Evolutionary conservation across 2,113 vertebrate species (phyloP).

Genomic region (Apteryx owenii): DNA sequence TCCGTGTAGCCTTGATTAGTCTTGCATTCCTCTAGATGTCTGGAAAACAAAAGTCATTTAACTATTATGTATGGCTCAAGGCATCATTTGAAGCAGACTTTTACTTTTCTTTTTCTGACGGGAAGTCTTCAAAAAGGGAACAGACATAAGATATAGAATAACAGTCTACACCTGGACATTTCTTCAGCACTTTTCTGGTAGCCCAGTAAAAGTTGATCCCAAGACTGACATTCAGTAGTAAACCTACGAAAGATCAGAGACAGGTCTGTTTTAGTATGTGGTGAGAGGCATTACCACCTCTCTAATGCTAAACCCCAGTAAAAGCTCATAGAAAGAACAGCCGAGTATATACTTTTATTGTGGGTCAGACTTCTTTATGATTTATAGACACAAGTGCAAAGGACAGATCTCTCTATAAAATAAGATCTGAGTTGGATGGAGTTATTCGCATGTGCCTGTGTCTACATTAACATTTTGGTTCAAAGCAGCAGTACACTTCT

Average conservation of each 20-base stretch:
- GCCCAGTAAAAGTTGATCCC: slow-evolving; percentile 38
- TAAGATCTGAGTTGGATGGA: neutral
- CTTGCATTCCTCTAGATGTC: slow-evolving; percentile 38
- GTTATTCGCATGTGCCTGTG: neutral
- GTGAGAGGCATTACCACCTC: too few species aligned
- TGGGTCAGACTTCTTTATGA: neutral
- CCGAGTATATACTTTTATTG: neutral
- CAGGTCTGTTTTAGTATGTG: neutral
- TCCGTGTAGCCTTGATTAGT: neutral
- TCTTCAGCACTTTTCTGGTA: neutral
- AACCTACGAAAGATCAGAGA: neutral
- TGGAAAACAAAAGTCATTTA: neutral
- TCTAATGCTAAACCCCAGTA: fast-evolving
- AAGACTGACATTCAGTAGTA: neutral
- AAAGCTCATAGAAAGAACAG: fast-evolving
- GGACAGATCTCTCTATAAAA: neutral
- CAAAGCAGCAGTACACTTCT: too few species aligned
- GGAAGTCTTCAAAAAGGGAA: neutral
- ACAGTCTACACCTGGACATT: slow-evolving; percentile 15
- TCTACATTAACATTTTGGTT: too few species aligned
- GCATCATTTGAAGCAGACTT: neutral
- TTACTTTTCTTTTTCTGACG: neutral
- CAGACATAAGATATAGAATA: neutral
- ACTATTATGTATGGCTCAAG: neutral
- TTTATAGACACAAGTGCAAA: neutral